A percentile compares a stretch with the other conserved stretches of the same genome.
Conservation (phyloP, 2,888 invertebrate genomes). For the Lysandra bellargus region DNA sequence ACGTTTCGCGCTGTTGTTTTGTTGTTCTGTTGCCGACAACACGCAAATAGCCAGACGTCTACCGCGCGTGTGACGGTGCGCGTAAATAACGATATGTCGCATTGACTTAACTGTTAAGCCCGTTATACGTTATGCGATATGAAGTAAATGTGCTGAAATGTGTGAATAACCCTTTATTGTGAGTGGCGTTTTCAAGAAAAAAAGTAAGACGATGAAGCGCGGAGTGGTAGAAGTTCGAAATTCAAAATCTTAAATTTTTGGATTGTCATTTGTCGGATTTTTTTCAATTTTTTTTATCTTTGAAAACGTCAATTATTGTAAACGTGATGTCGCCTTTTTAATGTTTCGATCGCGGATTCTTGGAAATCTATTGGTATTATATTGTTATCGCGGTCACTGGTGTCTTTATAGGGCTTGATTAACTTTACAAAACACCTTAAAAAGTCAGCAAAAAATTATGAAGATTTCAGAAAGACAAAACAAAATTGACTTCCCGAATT, state of each 20-base stretch:
- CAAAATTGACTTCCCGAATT: background rate
- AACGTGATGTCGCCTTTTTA: too few relatives aligned
- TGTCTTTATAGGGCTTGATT: too few relatives aligned
- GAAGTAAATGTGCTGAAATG: conserved; percentile 6
- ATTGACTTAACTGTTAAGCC: conserved; percentile 25
- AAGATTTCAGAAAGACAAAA: background rate
- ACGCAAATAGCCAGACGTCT: conserved; percentile 49
- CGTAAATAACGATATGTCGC: conserved; percentile 32
- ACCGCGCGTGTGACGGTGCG: conserved; percentile 39
- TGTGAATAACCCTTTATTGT: background rate
- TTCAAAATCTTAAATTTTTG: too few relatives aligned
- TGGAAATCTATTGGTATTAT: too few relatives aligned
- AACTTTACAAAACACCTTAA: background rate
- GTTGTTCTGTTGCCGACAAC: conserved; percentile 41
- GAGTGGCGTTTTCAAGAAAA: background rate
- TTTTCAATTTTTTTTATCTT: too few relatives aligned
- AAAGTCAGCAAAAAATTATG: background rate
- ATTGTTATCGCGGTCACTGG: too few relatives aligned
- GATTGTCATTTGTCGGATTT: too few relatives aligned
- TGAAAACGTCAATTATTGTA: too few relatives aligned
- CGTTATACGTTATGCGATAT: conserved; percentile 3
- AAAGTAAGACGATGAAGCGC: background rate
- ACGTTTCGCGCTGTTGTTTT: conserved; percentile 29
- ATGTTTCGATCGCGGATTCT: too few relatives aligned
- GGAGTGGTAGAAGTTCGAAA: too few relatives aligned